Conservation (phyloP, 2,113 vertebrate genomes). For the Lichenostomus cassidix region DNA sequence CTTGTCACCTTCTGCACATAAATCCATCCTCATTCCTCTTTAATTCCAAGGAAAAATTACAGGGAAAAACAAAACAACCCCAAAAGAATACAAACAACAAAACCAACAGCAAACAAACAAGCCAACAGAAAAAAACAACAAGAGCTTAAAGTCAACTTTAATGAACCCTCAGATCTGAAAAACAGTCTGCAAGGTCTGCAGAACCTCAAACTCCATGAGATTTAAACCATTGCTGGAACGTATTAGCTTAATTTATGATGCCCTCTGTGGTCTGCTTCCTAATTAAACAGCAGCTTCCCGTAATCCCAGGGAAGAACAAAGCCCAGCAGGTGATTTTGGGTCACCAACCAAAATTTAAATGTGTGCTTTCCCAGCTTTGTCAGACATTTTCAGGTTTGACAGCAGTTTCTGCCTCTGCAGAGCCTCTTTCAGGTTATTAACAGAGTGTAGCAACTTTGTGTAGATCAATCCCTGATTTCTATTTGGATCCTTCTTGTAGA, state of each 20-base stretch:
- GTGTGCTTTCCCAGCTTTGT: background rate
- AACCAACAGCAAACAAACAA: background rate
- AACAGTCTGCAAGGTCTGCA: background rate
- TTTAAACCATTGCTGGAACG: background rate
- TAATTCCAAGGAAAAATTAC: background rate
- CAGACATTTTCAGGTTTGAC: background rate
- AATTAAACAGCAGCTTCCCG: background rate
- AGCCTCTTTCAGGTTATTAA: background rate
- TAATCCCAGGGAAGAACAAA: background rate
- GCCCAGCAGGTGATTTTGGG: background rate
- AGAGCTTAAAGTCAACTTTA: background rate
- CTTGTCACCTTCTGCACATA: background rate
- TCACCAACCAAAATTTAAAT: background rate
- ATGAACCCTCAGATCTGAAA: background rate
- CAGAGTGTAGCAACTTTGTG: fast-evolving
- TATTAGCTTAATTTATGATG: background rate
- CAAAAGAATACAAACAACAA: background rate
- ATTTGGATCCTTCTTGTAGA: background rate
- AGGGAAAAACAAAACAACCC: fast-evolving
- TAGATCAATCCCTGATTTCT: background rate
- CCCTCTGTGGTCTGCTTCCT: background rate
- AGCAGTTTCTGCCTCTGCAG: background rate
- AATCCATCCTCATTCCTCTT: background rate
- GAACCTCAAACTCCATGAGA: background rate
- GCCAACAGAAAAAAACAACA: background rate